Conservation (phyloP, 23 tunicate species). For the Botrylloides violaceus region DNA sequence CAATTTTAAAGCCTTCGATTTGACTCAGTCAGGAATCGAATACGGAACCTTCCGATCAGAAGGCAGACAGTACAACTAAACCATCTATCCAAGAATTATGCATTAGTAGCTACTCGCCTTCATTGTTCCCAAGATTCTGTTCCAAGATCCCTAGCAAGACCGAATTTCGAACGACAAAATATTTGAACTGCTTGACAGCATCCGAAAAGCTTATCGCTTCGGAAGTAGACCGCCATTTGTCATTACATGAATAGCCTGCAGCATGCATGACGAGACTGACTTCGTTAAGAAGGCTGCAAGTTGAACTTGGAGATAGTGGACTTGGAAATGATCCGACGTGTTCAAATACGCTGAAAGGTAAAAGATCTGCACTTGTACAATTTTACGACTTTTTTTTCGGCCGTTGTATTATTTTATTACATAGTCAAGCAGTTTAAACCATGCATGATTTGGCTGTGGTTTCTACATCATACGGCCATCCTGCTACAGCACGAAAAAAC, state of each 20-base stretch:
- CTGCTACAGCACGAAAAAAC: too few relatives aligned
- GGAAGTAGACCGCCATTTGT: neutral
- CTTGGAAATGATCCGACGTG: slow-evolving; percentile 80
- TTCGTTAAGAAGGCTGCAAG: slow-evolving; percentile 78
- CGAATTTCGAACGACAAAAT: slow-evolving; percentile 59
- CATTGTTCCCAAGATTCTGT: slow-evolving; percentile 58
- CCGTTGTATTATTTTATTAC: neutral
- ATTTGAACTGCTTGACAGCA: slow-evolving; percentile 56
- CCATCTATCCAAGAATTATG: too few relatives aligned
- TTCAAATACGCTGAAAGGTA: slow-evolving; percentile 56
- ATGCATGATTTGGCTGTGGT: too few relatives aligned
- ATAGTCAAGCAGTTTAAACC: neutral
- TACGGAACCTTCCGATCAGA: too few relatives aligned
- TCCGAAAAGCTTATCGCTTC: slow-evolving; percentile 27
- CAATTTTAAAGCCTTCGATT: too few relatives aligned
- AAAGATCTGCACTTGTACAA: neutral
- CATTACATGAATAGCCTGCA: slow-evolving; percentile 17
- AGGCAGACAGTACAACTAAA: too few relatives aligned
- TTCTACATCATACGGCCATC: too few relatives aligned
- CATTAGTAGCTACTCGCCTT: too few relatives aligned
- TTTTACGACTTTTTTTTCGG: neutral
- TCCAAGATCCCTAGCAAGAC: slow-evolving; percentile 61
- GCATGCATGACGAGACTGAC: slow-evolving; percentile 46
- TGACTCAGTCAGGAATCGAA: too few relatives aligned
- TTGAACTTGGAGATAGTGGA: slow-evolving; percentile 71